A percentile compares a stretch with the other conserved stretches of the same genome.
Conservation (phyloP, 2,797 vertebrate genomes). For the Anniella stebbinsi region DNA sequence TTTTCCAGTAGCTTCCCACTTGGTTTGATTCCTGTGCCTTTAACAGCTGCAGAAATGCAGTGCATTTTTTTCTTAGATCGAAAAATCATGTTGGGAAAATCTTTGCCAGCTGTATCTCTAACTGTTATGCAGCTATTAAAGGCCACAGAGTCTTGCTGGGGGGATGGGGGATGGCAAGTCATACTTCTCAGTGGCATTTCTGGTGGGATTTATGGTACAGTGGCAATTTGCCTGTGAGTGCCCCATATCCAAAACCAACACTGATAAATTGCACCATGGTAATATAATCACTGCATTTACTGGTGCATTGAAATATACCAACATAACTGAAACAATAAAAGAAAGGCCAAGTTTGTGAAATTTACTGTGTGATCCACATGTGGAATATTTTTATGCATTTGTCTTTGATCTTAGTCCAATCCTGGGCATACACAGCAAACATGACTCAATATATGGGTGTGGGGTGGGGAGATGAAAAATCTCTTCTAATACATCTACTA, state of each 20-base stretch:
- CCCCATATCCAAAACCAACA: not conserved
- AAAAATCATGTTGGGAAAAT: not conserved
- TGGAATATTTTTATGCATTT: slow-evolving; percentile 62
- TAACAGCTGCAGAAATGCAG: not conserved
- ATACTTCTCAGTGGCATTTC: not conserved
- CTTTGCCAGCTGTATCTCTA: not conserved
- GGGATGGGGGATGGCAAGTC: not conserved
- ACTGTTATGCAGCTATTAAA: not conserved
- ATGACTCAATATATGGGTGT: slow-evolving; percentile 67
- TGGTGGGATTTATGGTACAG: not conserved
- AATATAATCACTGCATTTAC: not conserved
- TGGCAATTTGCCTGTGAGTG: not conserved
- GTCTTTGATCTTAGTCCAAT: slow-evolving; percentile 66
- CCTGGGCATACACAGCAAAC: slow-evolving; percentile 55
- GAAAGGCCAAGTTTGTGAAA: slow-evolving; percentile 48
- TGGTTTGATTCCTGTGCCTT: not conserved
- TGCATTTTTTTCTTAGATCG: not conserved
- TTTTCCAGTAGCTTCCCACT: not conserved
- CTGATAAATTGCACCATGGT: slow-evolving; percentile 11
- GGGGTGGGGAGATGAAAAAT: not conserved
- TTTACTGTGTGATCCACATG: slow-evolving; percentile 40
- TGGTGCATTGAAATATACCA: slow-evolving; percentile 37
- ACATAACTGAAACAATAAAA: slow-evolving; percentile 35
- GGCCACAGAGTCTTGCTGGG: no score
- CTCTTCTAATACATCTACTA: slow-evolving; percentile 46